Percentiles rank a stretch among this genome's conserved stretches.
Evolutionary conservation across 2,797 vertebrate species (phyloP).

Genomic region (Harpagifer antarcticus): DNA sequence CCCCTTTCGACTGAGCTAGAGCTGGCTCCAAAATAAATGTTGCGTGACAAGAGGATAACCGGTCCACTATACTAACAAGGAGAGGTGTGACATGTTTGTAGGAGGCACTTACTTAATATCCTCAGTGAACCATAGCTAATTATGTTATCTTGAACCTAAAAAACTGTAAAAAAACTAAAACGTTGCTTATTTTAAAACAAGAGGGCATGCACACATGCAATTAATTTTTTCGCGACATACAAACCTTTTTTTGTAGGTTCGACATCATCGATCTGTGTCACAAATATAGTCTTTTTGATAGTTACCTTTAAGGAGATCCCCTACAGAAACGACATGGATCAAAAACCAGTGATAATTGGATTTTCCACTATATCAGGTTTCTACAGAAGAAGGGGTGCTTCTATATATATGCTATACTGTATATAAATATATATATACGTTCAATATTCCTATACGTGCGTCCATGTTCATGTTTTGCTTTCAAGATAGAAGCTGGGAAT

Average conservation of each 20-base stretch:
- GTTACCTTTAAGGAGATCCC: background rate
- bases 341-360: background rate
- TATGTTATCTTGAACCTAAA: background rate
- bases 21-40: background rate
- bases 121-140: background rate
- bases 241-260: no score
- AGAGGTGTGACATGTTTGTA: background rate
- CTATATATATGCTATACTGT: background rate
- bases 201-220: background rate
- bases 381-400: background rate
- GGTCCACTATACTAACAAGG: background rate
- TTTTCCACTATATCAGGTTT: background rate
- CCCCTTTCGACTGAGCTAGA: background rate
- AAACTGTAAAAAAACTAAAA: background rate
- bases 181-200: slow-evolving; percentile 1
- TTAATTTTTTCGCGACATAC: no score
- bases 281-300: background rate
- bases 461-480: slow-evolving; percentile 18
- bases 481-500: slow-evolving; percentile 24
- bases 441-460: background rate
- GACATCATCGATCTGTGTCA: background rate
- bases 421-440: background rate
- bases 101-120: background rate
- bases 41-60: background rate
- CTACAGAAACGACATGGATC: background rate